Evolutionary conservation across 2,113 vertebrate species (phyloP).

Genomic region (Diadophis punctatus): DNA sequence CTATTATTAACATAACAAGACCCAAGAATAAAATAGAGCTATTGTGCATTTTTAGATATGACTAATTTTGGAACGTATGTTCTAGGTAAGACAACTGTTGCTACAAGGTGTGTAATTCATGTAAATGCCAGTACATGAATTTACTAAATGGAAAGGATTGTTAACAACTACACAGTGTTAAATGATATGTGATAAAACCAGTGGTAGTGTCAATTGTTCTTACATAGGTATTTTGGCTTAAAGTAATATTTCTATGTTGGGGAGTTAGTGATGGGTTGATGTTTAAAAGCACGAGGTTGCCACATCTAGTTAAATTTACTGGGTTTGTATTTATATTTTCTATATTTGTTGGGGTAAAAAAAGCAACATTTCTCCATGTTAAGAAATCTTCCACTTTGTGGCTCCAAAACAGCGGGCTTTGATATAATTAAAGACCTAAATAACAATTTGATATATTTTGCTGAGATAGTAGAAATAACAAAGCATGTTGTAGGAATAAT

Average conservation of each 20-base stretch:
- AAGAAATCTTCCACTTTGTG: not conserved
- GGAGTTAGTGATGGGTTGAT: not conserved
- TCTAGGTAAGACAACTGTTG: not conserved
- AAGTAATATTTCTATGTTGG: not conserved
- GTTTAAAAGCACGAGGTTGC: not conserved
- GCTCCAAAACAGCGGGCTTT: not conserved
- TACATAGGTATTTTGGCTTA: not conserved
- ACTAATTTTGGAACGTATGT: not conserved
- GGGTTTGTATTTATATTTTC: not conserved
- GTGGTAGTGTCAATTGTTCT: not conserved
- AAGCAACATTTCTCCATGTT: not conserved
- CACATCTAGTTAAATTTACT: not conserved
- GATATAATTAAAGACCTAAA: not conserved
- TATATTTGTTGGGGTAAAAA: not conserved
- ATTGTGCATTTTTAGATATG: not conserved
- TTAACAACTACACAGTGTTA: not conserved
- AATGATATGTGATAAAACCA: not conserved
- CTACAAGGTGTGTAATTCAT: not conserved
- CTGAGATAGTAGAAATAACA: not conserved
- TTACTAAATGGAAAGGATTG: not conserved
- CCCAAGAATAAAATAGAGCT: not conserved
- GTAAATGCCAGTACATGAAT: not conserved
- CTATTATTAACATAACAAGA: not conserved
- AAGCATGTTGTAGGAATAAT: not conserved
- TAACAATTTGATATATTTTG: not conserved